These are phyloP conservation scores for Dendrocopos noguchii DNA, from an alignment of 2,113 vertebrate genomes.

Conservation along the genomic window DNA sequence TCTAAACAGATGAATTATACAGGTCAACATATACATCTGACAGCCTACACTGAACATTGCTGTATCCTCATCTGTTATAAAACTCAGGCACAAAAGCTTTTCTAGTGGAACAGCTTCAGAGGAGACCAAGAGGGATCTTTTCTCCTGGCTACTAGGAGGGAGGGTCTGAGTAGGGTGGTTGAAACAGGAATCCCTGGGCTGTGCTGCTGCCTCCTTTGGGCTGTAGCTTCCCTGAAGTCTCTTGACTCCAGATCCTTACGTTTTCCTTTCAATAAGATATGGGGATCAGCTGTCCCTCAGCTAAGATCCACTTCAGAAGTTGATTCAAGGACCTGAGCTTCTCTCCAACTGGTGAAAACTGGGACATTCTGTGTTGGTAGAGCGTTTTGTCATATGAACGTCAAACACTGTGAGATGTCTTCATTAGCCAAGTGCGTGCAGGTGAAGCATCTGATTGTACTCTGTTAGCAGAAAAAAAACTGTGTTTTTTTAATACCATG, in stretches of 20 bases:
- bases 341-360: not conserved
- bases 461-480: not conserved
- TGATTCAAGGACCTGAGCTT: not conserved
- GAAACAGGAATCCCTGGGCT: accelerated
- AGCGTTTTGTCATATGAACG: not conserved
- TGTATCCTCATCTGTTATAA: not conserved
- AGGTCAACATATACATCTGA: not conserved
- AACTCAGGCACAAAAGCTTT: not conserved
- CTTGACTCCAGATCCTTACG: not conserved
- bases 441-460: not conserved
- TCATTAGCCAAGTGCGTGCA: not conserved
- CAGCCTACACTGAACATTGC: accelerated
- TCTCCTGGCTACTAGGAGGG: not conserved
- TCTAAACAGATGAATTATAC: not conserved
- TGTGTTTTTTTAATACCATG: not conserved
- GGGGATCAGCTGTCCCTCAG: not conserved
- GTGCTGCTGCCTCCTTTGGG: accelerated
- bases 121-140: not conserved
- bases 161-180: accelerated
- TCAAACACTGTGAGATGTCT: not conserved
- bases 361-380: not conserved
- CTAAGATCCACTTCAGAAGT: not conserved
- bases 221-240: not conserved
- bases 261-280: not conserved
- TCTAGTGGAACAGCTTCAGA: not conserved